Evolutionary conservation across 2,888 invertebrate species (phyloP), one percentile per base, ranked within the genome.

Genomic region (Athripsodes cinereus): DNA sequence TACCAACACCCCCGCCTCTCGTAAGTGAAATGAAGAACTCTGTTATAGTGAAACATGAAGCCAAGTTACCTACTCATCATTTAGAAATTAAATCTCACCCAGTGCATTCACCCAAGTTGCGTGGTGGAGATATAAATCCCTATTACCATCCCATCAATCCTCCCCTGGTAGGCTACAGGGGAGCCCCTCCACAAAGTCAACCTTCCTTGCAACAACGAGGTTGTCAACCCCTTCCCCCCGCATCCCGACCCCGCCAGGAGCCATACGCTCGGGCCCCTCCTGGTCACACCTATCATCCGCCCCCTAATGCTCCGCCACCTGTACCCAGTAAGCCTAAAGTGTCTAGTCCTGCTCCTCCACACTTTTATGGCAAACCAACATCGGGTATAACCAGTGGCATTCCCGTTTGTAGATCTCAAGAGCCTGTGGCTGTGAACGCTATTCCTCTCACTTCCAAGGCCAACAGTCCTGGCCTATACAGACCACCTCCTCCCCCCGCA

Each of bases 31-130:
- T 79, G 66, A 88, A 87, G 71, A 87, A 82, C 71, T 85, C 87
- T 68, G 89, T 89, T 70, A 89, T 89, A 71, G 89, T 89, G 61
- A 88, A 89, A 70, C 88, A 88, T 71, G 88, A 88, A 68, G 83
- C 82, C 55, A 85, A 87, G 70, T 74, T 74, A 58, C 69, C 73
- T 5, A 83, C 82, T 68, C 74, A 78, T 48, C 82, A 82, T 69
- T 69, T 83, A 60, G 83, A 84, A 51, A 70, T 81, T 69, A 72
- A 82, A 72, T 72, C 81, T 70, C 74, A 75, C 67, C 75, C 75
- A 60, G 75, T 73, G n/a, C 82, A 82, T 60, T 80, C 81, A 64
- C 81, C 81, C 63, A 83, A 84, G 68, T 72, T 81, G 59, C 72
- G 81, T 53, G 68, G 69, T 22, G 78, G 75, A 61, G 79, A 81